A percentile compares a stretch with the other conserved stretches of the same genome.
phyloP scores from a whole-genome alignment of 2,888 invertebrate species.

The Coremacera marginata region DNA sequence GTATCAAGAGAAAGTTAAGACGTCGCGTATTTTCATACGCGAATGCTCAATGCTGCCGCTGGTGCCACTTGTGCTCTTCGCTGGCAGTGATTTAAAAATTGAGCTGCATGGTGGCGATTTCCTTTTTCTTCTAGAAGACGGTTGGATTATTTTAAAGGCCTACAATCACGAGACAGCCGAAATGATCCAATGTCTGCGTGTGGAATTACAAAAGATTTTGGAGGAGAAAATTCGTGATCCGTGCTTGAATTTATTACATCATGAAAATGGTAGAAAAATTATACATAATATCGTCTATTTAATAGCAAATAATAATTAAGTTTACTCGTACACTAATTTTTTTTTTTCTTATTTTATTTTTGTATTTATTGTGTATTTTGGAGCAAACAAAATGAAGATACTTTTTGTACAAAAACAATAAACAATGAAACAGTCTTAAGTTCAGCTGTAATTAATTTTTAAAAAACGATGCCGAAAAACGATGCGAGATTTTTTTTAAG shows the following conservation, averaged over 20 bases:
- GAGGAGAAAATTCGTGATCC: conserved; percentile 89
- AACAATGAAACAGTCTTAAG: too few relatives aligned
- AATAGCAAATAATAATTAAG: conserved; percentile 70
- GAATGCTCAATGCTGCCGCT: conserved; percentile 86
- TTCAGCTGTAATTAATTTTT: too few relatives aligned
- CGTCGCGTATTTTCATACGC: conserved; percentile 81
- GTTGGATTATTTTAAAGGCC: conserved; percentile 86
- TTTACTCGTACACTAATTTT: neutral
- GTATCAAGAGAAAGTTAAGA: conserved; percentile 87
- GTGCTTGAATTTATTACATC: conserved; percentile 78
- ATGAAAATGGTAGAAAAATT: conserved; percentile 81
- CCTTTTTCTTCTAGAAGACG: conserved; percentile 80
- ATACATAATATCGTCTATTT: conserved; percentile 82
- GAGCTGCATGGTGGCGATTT: conserved; percentile 81
- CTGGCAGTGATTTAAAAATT: conserved; percentile 80
- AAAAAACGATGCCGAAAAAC: too few relatives aligned
- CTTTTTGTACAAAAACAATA: too few relatives aligned
- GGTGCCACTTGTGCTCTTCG: conserved; percentile 78
- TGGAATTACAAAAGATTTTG: conserved; percentile 81
- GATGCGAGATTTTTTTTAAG: too few relatives aligned
- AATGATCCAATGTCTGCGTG: conserved; percentile 82
- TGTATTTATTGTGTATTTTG: too few relatives aligned
- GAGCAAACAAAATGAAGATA: too few relatives aligned
- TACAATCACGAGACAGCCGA: conserved; percentile 85
- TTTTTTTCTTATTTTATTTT: too few relatives aligned